A percentile compares a stretch with the other conserved stretches of the same genome.
Conservation (phyloP, 2,888 invertebrate species). For the Cylindroiulus punctatus region DNA sequence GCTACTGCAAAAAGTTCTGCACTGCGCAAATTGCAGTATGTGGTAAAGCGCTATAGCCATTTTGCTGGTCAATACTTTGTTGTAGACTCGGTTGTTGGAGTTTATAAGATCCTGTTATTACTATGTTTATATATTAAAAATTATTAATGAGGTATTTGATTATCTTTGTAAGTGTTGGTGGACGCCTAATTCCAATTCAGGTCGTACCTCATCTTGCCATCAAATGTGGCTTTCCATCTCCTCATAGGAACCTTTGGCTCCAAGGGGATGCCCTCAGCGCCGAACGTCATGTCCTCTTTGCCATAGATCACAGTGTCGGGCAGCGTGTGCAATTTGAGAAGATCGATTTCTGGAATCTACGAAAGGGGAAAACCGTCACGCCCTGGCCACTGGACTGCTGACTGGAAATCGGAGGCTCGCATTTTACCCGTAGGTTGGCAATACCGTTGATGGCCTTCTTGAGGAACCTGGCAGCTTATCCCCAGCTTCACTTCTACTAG, state of each 20-base stretch:
- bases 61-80: no score
- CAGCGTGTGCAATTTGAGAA: slow-evolving; percentile 75
- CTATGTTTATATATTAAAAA: no score
- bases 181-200: no score
- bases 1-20: no score
- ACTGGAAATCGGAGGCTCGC: neutral
- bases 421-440: slow-evolving; percentile 70
- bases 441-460: slow-evolving; percentile 75
- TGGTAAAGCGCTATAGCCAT: no score
- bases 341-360: slow-evolving; percentile 75
- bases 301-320: slow-evolving; percentile 77
- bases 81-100: no score
- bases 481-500: no score
- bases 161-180: no score
- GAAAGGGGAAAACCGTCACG: neutral
- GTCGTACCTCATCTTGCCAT: slow-evolving; percentile 77
- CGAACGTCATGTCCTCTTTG: slow-evolving; percentile 70
- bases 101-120: no score
- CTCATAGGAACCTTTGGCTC: slow-evolving; percentile 78
- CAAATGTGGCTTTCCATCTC: slow-evolving; percentile 76
- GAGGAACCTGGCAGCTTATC: slow-evolving; percentile 75
- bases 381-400: neutral
- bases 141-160: no score
- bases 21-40: no score
- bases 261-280: slow-evolving; percentile 73